Conservation (phyloP, 2,113 vertebrate genomes). For the Todiramphus chloris region DNA sequence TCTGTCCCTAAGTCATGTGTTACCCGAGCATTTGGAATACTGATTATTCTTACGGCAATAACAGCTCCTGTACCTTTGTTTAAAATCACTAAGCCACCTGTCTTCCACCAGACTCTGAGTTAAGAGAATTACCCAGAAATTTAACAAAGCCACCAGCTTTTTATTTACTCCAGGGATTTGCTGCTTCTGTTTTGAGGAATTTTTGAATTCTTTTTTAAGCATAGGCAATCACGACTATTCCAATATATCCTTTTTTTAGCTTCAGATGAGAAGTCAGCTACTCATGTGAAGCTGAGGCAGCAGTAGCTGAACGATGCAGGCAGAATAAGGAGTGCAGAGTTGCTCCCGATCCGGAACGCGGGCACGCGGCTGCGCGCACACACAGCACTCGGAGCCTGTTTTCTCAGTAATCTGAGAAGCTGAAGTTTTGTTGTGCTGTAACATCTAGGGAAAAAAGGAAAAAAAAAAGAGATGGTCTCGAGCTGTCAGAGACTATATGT, state of each 20-base stretch:
- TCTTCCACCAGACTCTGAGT: background rate
- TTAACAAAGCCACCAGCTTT: background rate
- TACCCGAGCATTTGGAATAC: background rate
- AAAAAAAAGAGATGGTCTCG: background rate
- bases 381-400: background rate
- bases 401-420: constrained; percentile 32
- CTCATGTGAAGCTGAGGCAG: background rate
- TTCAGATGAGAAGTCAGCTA: background rate
- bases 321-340: background rate
- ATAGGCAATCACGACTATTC: background rate
- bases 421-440: constrained; percentile 5
- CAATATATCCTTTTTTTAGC: background rate
- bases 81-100: background rate
- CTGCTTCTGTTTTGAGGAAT: background rate
- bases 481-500: background rate
- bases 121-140: background rate
- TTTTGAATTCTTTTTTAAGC: background rate
- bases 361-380: background rate
- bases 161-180: background rate
- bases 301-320: background rate
- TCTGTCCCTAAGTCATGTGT: background rate
- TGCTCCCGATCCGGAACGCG: background rate
- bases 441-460: background rate
- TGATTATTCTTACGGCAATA: background rate
- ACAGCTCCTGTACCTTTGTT: background rate